Evolutionary conservation across 1,140 invertebrate genomes (phyloP).

Genomic region (Octopus sinensis): DNA sequence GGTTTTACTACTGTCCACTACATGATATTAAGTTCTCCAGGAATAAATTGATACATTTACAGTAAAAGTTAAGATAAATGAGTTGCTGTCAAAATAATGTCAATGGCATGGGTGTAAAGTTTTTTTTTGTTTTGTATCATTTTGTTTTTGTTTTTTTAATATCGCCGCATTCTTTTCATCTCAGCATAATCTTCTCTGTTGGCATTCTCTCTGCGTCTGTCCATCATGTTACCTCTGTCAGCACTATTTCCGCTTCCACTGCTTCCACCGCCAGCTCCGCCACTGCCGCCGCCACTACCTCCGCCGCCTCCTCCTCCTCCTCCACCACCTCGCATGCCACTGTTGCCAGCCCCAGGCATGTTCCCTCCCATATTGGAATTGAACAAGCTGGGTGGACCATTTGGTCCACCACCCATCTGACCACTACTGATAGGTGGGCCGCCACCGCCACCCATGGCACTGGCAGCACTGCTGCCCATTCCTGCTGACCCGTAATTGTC

Average conservation of each 20-base stretch:
- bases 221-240: constrained; percentile 26
- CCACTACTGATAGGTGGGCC: constrained; percentile 10
- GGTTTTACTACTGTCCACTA: constrained; percentile 12
- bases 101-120: background rate
- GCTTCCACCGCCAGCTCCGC: constrained; percentile 19
- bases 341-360: constrained; percentile 16
- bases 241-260: constrained; percentile 18
- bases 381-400: constrained; percentile 13
- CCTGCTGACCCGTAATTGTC: constrained; percentile 11
- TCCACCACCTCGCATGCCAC: constrained; percentile 22
- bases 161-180: constrained; percentile 40
- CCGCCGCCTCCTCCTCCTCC: constrained; percentile 21
- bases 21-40: background rate
- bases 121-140: constrained; percentile 29
- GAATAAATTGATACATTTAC: constrained; percentile 11
- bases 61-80: constrained; percentile 7
- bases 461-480: constrained; percentile 14
- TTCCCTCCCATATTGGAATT: constrained; percentile 14
- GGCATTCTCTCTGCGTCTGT: constrained; percentile 25
- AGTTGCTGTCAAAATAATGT: constrained; percentile 12
- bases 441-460: constrained; percentile 17
- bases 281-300: constrained; percentile 22
- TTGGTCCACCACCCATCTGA: constrained; percentile 4
- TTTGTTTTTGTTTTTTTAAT: constrained; percentile 23
- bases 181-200: constrained; percentile 32